Conservation (phyloP, 2,113 vertebrate genomes). For the Pristiophorus japonicus region DNA sequence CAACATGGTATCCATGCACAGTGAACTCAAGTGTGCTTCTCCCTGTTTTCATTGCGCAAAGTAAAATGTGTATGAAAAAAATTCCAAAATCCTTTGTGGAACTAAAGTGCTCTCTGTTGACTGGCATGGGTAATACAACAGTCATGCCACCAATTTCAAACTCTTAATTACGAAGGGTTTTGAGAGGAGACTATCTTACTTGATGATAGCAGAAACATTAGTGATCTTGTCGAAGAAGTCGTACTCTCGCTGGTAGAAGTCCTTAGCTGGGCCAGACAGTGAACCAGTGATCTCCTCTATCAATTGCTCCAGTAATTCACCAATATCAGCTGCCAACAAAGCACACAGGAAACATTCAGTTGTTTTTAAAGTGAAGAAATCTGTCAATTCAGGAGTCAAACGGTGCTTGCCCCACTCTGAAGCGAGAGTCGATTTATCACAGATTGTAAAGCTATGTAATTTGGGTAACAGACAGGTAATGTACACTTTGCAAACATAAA, state of each 20-base stretch:
- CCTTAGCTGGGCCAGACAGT: constrained; percentile 85
- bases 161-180: background rate
- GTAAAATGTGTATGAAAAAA: background rate
- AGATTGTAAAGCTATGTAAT: background rate
- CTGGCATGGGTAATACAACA: background rate
- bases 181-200: constrained; percentile 57
- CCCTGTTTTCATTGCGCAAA: background rate
- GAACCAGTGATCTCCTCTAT: constrained; percentile 89
- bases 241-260: constrained; percentile 94
- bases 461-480: background rate
- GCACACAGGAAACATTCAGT: background rate
- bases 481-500: background rate
- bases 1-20: too few species aligned
- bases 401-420: background rate
- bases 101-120: background rate
- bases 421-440: background rate
- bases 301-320: constrained; percentile 82
- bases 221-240: constrained; percentile 97
- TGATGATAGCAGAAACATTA: constrained; percentile 88
- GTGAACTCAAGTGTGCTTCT: background rate
- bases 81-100: background rate
- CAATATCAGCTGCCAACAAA: constrained; percentile 75
- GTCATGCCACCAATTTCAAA: background rate
- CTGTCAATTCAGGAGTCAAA: background rate
- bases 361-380: too few species aligned